These are phyloP conservation scores for Ameiurus melas DNA, from an alignment of 2,113 vertebrate genomes.

Conservation along the genomic window DNA sequence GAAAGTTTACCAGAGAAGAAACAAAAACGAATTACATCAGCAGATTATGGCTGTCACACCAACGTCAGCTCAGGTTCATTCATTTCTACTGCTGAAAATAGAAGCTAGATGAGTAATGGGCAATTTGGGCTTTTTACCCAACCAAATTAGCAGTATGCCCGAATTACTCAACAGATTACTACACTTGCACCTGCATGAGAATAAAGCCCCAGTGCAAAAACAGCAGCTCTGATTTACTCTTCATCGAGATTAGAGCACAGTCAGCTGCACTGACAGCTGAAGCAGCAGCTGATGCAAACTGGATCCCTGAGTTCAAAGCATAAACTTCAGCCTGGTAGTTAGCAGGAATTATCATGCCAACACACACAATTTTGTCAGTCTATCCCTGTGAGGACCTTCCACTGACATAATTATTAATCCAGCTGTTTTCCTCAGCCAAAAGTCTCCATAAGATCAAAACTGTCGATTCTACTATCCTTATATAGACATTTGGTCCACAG, in stretches of 20 bases:
- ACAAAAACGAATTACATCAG: background rate
- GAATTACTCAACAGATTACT: background rate
- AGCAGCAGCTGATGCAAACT: conserved; percentile 25
- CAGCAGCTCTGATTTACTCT: conserved; percentile 7
- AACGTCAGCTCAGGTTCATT: background rate
- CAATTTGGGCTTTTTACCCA: background rate
- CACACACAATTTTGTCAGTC: background rate
- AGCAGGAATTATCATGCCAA: conserved; percentile 7
- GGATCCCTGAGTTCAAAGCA: conserved; percentile 11
- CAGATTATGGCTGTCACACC: background rate
- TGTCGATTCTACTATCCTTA: background rate
- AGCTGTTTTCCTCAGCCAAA: background rate
- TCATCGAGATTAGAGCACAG: background rate
- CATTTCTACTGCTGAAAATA: background rate
- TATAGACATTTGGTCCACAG: background rate
- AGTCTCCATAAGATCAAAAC: background rate
- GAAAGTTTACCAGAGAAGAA: background rate
- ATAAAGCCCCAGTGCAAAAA: conserved; percentile 3
- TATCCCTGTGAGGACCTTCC: background rate
- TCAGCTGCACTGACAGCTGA: conserved; percentile 23
- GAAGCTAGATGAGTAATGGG: background rate
- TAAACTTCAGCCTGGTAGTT: conserved; percentile 3
- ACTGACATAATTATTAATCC: background rate
- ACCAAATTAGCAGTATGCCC: background rate
- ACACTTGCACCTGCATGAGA: background rate